Evolutionary conservation across 92 coral and sea anemone species (phyloP), one percentile per base, ranked within the genome.

Genomic region (Porites cylindrica): DNA sequence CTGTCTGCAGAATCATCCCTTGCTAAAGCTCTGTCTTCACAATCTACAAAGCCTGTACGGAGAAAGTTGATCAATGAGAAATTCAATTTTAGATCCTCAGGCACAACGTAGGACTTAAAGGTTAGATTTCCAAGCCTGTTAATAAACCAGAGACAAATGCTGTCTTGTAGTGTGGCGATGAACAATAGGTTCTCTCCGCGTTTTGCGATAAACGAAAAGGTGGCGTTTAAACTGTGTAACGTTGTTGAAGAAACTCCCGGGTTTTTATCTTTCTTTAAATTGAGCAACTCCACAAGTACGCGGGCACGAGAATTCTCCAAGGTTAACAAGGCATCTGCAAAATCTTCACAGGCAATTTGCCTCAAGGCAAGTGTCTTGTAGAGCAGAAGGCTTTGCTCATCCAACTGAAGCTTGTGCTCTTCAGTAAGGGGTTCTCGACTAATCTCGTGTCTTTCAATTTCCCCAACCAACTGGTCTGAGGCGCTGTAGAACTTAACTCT

Each of bases 91-190:
- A 66, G 9, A 3, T 66, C 71, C 19, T 66, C 19, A 14, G 71
- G 21, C 23, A 66, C 71, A 66, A 66, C 21, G 71, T 66, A 66
- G 21, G 71, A 66, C 71, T 66, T 66, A 20, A 64, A 64, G 7
- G 20, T n/a, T 14, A 64, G 5, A 0, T 64, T 64, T 64, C 68
- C 68, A 14, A 19, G 20, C 68, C 68, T 64, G 68, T 64, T 20
- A 8, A 64, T 19, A 19, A 64, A 64, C 68, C 68, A 64, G 24
- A 64, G 17, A 64, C 68, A 64, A 14, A 64, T 64, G 17, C 10
- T 64, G 68, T 64, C 23, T 20, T 16, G 17, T n/a, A 64, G 8
- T 16, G 68, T 64, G 68, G 68, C 68, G 20, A 64, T 64, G 1
- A 64, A 64, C 17, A 64, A 19, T 16, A 64, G n/a, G n/a, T 64